Percentiles rank a stretch among this genome's conserved stretches.
Conservation (phyloP, 2,797 vertebrate species). For the Lateolabrax maculatus region DNA sequence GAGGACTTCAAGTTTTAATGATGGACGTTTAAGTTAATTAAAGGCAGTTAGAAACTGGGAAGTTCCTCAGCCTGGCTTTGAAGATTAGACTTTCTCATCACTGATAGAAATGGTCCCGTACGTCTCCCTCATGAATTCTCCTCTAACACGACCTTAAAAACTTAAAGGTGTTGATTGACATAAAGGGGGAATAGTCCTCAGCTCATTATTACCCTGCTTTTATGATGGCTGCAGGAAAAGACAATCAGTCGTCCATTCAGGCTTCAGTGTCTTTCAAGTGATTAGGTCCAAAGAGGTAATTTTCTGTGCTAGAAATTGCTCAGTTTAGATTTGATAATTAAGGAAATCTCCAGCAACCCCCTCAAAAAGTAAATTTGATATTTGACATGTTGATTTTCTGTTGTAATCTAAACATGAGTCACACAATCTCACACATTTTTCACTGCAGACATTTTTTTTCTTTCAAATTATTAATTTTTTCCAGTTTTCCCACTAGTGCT, state of each 20-base stretch:
- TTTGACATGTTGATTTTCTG: not conserved
- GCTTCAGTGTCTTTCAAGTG: conserved; percentile 23
- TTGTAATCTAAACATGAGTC: not conserved
- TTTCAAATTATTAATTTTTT: not conserved
- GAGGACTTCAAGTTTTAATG: conserved; percentile 24
- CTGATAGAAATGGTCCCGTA: conserved; percentile 4
- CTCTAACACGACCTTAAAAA: not conserved
- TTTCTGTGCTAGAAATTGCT: conserved; percentile 31
- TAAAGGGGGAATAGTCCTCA: not conserved
- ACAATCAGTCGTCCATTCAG: conserved; percentile 30
- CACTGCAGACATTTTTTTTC: not conserved
- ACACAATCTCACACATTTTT: not conserved
- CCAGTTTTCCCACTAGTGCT: not conserved
- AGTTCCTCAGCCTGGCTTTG: conserved; percentile 30
- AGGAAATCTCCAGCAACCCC: not conserved
- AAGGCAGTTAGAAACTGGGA: conserved; percentile 26
- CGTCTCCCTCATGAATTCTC: not conserved
- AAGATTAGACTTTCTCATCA: not conserved
- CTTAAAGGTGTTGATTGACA: conserved; percentile 15
- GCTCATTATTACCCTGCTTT: conserved; percentile 33
- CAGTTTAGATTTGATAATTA: not conserved
- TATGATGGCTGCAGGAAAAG: conserved; percentile 18
- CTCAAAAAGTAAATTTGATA: not conserved
- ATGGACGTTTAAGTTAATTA: conserved; percentile 21
- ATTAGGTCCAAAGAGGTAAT: conserved; percentile 40